Base-by-base conservation (phyloP, 1,140 invertebrate species). In the Heliconius congener region DNA sequence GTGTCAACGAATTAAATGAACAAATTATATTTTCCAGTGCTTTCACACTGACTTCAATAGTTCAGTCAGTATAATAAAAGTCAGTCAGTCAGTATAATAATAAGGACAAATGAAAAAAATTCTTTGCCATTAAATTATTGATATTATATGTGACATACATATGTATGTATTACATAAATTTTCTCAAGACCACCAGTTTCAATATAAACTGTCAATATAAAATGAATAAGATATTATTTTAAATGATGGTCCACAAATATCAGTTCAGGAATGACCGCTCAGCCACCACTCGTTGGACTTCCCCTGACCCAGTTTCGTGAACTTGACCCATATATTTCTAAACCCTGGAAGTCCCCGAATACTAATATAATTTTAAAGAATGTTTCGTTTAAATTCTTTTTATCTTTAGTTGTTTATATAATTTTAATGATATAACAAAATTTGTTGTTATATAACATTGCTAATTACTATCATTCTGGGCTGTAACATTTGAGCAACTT, bases 301-400 rank as follows among this genome's bases (percentile, higher is more conserved):
- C 85, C 89, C 89, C 87, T 93, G 91, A 93, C 90, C 88, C 77
- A 93, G 77, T 88, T 93, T 77, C 73, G 74, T 88, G 88, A 92
- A 92, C 91, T 93, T 93, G 91, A 86, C 90, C 90, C 75, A 89
- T 86, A 86, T 93, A 81, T 77, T 13, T 70, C 80, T 23, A 77
- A 83, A 86, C 83, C 86, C 86, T 87, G 85, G 77, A 75, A 78
- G 76, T 46, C 55, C 8, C 23, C 55, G n/a, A 60, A 60, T 60
- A 60, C n/a, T 11, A 27, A 60, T 60, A n/a, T 60, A 11, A 60
- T 23, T 60, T 23, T 60, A 60, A 60, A 60, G 55, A 60, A 60
- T 9, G 55, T 60, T 60, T 60, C n/a, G 19, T 23, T 9, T 27
- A 60, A 60, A 27, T 60, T 60, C 55, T 60, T 60, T 60, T 60